Evolutionary conservation across 2,888 invertebrate species (phyloP).

Genomic region (Acrobeloides nanus): DNA sequence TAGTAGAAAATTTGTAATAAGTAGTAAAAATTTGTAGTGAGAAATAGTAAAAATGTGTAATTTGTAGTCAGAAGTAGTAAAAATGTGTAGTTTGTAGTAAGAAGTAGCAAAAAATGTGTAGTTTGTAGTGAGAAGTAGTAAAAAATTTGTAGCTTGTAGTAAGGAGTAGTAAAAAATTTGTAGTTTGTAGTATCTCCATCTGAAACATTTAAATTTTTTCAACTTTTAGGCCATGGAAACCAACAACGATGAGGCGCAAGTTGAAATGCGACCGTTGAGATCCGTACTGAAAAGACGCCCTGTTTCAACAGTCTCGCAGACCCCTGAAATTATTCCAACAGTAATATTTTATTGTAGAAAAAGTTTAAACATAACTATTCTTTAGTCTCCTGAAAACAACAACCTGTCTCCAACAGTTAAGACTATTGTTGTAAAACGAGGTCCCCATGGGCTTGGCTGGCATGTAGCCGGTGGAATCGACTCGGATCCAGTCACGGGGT

Average conservation of each 20-base stretch:
- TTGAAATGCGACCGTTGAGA: slow-evolving; percentile 23
- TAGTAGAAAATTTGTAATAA: too few species aligned
- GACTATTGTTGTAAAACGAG: too few species aligned
- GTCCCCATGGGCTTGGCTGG: slow-evolving; percentile 65
- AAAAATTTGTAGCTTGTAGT: background rate
- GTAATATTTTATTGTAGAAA: too few species aligned
- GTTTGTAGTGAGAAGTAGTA: background rate
- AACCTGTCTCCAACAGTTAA: too few species aligned
- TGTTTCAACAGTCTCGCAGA: slow-evolving; percentile 5
- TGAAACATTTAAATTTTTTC: background rate
- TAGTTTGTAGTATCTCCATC: too few species aligned
- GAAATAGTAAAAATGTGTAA: too few species aligned
- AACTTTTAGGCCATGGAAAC: background rate
- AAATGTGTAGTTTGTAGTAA: too few species aligned
- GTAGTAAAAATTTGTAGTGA: too few species aligned
- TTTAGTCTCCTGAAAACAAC: slow-evolving; percentile 6
- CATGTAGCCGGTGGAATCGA: slow-evolving; percentile 96
- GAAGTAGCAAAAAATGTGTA: too few species aligned
- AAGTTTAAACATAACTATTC: too few species aligned
- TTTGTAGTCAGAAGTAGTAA: too few species aligned
- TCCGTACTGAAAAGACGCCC: slow-evolving; percentile 29
- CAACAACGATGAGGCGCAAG: slow-evolving; percentile 1
- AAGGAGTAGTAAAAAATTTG: background rate
- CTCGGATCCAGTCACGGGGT: slow-evolving; percentile 59
- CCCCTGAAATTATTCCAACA: too few species aligned